A percentile compares a stretch with the other conserved stretches of the same genome.
Conservation (phyloP, 2,113 vertebrate genomes). For the Corythoichthys intestinalis region DNA sequence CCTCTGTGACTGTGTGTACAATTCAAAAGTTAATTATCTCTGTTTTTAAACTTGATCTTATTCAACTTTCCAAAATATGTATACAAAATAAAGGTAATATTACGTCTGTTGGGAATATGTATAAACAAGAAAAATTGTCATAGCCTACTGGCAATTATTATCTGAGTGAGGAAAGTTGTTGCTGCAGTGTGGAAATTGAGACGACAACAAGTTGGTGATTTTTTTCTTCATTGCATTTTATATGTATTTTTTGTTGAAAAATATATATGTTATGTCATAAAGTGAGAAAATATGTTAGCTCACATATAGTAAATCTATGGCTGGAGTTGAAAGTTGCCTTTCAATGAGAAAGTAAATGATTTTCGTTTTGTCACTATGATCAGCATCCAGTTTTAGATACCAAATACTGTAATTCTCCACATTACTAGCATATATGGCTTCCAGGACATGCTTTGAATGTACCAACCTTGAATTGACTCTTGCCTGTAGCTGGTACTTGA, state of each 20-base stretch:
- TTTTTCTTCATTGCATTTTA: not conserved
- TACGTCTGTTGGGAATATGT: not conserved
- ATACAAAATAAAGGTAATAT: not conserved
- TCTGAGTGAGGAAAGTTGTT: not conserved
- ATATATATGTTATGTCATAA: not conserved
- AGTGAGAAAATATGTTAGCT: too few relatives aligned
- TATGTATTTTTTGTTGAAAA: too few relatives aligned
- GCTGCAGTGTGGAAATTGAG: not conserved
- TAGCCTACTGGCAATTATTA: not conserved
- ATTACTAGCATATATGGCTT: not conserved
- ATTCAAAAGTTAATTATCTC: constrained; percentile 11
- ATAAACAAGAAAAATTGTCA: not conserved
- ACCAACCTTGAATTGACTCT: not conserved
- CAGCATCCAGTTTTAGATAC: not conserved
- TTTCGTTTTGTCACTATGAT: not conserved
- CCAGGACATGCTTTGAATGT: not conserved
- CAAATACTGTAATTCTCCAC: not conserved
- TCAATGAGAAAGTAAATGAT: not conserved
- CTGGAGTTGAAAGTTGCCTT: not conserved
- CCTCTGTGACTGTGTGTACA: constrained; percentile 27
- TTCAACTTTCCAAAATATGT: not conserved
- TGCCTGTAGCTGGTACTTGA: not conserved
- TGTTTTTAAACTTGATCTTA: constrained; percentile 2
- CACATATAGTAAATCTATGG: not conserved
- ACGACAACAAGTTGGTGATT: not conserved